Percentiles rank a stretch among this genome's conserved stretches.
Conservation (phyloP, 2,888 invertebrate species). For the Coremacera marginata region DNA sequence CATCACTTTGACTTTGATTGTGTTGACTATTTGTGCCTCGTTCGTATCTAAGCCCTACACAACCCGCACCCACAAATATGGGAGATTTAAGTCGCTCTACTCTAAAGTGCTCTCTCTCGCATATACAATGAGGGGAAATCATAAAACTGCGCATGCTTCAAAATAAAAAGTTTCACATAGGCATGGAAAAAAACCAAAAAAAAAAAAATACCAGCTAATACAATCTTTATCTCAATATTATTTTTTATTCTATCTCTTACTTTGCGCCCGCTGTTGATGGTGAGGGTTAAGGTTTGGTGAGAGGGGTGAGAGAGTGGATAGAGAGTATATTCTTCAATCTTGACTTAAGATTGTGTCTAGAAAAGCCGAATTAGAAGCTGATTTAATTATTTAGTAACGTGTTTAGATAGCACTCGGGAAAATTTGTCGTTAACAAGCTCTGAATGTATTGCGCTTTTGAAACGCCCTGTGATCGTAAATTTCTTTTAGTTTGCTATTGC, state of each 20-base stretch:
- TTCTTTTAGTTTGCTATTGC: not conserved
- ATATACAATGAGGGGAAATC: constrained; percentile 8
- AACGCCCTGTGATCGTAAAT: not conserved
- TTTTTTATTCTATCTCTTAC: too few species aligned
- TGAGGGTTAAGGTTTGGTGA: too few species aligned
- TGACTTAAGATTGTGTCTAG: too few species aligned
- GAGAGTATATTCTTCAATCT: too few species aligned
- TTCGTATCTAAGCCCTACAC: not conserved
- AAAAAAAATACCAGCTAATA: too few species aligned
- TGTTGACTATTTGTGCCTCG: not conserved
- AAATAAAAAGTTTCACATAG: not conserved
- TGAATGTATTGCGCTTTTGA: too few species aligned
- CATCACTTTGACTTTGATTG: not conserved
- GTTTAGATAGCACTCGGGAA: too few species aligned
- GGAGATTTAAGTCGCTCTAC: not conserved
- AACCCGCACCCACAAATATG: not conserved
- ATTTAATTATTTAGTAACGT: too few species aligned
- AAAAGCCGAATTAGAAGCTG: too few species aligned
- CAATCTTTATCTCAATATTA: not conserved
- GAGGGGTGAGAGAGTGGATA: too few species aligned
- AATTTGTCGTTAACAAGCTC: too few species aligned
- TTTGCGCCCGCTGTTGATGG: too few species aligned
- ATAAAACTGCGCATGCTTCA: not conserved
- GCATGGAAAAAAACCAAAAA: not conserved
- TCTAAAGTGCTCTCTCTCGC: not conserved